Conservation (phyloP, 1,140 invertebrate genomes). For the Ceratosolen solmsi region DNA sequence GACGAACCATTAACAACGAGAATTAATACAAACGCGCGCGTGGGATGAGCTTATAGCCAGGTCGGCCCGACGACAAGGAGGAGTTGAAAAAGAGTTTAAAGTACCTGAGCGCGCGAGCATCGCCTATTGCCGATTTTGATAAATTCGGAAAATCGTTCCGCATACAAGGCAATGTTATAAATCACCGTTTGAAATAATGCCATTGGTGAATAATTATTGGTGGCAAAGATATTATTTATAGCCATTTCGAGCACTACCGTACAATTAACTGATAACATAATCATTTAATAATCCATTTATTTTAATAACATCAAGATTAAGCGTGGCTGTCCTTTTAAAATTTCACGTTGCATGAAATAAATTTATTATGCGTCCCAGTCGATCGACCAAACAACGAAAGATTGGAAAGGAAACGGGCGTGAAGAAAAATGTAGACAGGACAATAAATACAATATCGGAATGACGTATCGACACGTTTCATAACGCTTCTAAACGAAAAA, state of each 20-base stretch:
- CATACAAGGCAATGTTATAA: slow-evolving; percentile 27
- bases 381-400: background rate
- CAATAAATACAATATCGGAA: background rate
- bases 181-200: slow-evolving; percentile 33
- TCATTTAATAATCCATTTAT: slow-evolving; percentile 39
- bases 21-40: too few relatives aligned
- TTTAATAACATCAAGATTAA: slow-evolving; percentile 25
- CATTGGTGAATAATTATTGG: slow-evolving; percentile 32
- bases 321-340: background rate
- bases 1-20: background rate
- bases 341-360: slow-evolving; percentile 3
- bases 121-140: background rate
- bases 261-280: slow-evolving; percentile 47
- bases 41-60: too few relatives aligned
- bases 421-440: background rate
- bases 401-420: background rate
- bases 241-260: background rate
- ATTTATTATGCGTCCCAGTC: background rate
- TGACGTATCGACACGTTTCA: background rate
- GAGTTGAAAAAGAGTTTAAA: background rate
- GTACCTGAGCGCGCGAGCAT: background rate
- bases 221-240: slow-evolving; percentile 28
- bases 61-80: background rate
- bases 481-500: background rate
- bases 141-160: background rate